Evolutionary conservation across 2,888 invertebrate genomes (phyloP), one percentile per base, ranked within the genome.

Genomic region (Keiferia lycopersicella): DNA sequence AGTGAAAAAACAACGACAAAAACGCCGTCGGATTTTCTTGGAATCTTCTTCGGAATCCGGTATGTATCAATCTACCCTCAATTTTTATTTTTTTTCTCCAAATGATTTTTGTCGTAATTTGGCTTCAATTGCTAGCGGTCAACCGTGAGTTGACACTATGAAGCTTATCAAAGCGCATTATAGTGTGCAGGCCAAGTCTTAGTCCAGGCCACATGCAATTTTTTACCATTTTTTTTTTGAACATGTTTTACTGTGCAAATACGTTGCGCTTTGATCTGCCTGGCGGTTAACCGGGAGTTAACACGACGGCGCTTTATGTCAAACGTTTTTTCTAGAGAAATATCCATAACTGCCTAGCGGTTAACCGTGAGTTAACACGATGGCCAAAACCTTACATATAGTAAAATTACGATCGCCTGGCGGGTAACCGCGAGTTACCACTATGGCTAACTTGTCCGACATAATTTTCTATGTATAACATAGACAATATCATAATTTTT

Each of bases 341-440:
- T 41, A 41, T 41, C 8, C 8, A 14, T 14, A 41, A 14, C 12
- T 50, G 18, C 50, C 50, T 50, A 16, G 50, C 50, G 50, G 50
- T 12, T 50, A 50, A 50, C 50, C 50, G 50, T 12, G 50, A 50
- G 50, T 50, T 50, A 50, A 8, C 50, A 50, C 50, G 50, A 50
- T 14, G 50, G 50, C 16, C 16, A 50, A 2, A 41, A 1, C 14
- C 2, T 26, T 4, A 26, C 26, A 4, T 26, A 26, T 26, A 26
- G n/a, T n/a, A 4, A 26, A 4, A 2, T 26, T 4, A 26, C 26
- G 26, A 26, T 6, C 26, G 26, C 6, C 26, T 26, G 6, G 26
- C 26, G 26, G 26, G 26, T 26, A 26, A 26, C 26, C 26, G 26
- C 6, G 26, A 26, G 26, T 26, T 26, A 26, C 26, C 26, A 26